Evolutionary conservation across 2,113 vertebrate genomes (phyloP), one percentile per base, ranked within the genome.

Genomic region (Saguinus imperator): DNA sequence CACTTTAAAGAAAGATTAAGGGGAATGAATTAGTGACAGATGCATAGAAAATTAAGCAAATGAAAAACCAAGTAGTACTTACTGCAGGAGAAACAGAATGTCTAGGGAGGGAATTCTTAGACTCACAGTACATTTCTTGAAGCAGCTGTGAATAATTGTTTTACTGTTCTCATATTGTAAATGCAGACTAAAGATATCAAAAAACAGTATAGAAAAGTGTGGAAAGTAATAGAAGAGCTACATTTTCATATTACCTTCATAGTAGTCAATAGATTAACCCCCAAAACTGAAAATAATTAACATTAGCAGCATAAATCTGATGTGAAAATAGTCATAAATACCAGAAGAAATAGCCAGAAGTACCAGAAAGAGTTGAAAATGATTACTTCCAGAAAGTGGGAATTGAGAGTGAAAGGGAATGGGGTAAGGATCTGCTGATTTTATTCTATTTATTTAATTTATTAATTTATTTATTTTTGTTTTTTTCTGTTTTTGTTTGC

Each of bases 1-100:
- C 25, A 6, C 87, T 80, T 95, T 58, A 94, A 87, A 21, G 45
- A 93, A 90, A 87, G 57, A 93, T 27, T 66, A 81, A 64, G 61
- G 57, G 37, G 57, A 70, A 61, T 80, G 37, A 43, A 48, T 72
- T 25, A 37, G 21, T 84, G 75, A 79, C 10, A 48, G 48, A 83
- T 77, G 25, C n/a, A 14, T 27, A 55, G 45, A 72, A 64, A 80
- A 94, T 45, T 35, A 64, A 40, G 17, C 52, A 64, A 93, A 72
- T 32, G 37, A 70, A 84, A 84, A 50, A 35, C 32, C 5, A 94
- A 89, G 85, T 50, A 68, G 32, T 73, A 48, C 50, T 81, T 57
- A 29, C 6, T 45, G 52, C 50, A 40, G 57, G 50, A 50, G 68
- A 88, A 64, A 70, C 32, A 81, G 23, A 77, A 76, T 12, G 6